Evolutionary conservation across 2,888 invertebrate species (phyloP).

Genomic region (Antitype chi): DNA sequence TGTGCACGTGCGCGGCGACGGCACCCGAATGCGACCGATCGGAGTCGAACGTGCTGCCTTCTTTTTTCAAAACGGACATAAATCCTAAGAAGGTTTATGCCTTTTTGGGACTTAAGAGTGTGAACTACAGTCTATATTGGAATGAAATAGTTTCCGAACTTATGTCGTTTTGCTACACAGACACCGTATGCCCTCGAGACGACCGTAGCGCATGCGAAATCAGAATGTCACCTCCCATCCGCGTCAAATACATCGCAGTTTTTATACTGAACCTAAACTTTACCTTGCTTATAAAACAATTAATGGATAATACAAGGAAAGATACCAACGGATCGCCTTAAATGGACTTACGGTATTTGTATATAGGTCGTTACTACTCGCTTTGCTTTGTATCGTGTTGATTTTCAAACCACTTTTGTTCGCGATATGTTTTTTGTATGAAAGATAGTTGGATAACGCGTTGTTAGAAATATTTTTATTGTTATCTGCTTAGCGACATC

Average conservation of each 20-base stretch:
- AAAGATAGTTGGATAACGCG: slow-evolving; percentile 70
- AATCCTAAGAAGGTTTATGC: slow-evolving; percentile 26
- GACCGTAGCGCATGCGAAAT: slow-evolving; percentile 86
- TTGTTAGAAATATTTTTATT: slow-evolving; percentile 68
- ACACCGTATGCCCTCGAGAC: slow-evolving; percentile 83
- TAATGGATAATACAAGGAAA: slow-evolving; percentile 70
- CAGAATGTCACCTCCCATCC: slow-evolving; percentile 67
- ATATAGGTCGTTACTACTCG: slow-evolving; percentile 82
- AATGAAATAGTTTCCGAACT: slow-evolving; percentile 6
- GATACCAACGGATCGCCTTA: slow-evolving; percentile 63
- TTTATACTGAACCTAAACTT: slow-evolving; percentile 47
- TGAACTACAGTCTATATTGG: slow-evolving; percentile 38
- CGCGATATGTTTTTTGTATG: slow-evolving; percentile 80
- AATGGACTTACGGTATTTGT: slow-evolving; percentile 78
- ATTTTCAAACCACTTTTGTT: slow-evolving; percentile 86
- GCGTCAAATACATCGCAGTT: slow-evolving; percentile 72
- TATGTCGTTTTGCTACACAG: slow-evolving; percentile 61
- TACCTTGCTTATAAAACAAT: slow-evolving; percentile 35
- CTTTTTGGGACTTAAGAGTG: background rate
- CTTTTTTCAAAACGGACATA: slow-evolving; percentile 63
- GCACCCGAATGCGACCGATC: slow-evolving; percentile 86
- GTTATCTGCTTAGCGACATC: slow-evolving; percentile 68
- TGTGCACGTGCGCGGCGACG: slow-evolving; percentile 86
- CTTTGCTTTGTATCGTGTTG: slow-evolving; percentile 84
- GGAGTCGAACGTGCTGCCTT: slow-evolving; percentile 73